Percentiles rank a stretch among this genome's conserved stretches.
Evolutionary conservation across 2,888 invertebrate genomes (phyloP).

Genomic region (Portevinia maculata): DNA sequence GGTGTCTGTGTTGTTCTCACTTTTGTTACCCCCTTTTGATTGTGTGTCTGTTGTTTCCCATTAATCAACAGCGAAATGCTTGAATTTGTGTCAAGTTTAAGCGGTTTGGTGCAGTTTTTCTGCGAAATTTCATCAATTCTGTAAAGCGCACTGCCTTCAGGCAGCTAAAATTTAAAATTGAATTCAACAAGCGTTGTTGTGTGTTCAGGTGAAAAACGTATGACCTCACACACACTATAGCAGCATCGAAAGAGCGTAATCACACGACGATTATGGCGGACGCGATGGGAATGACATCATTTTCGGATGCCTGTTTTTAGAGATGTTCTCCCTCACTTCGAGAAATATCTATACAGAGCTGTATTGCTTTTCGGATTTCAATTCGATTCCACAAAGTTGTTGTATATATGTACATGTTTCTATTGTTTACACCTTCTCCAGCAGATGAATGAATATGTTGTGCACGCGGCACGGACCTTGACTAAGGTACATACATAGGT

Average conservation of each 20-base stretch:
- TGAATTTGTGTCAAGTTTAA: conserved; percentile 72
- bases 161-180: conserved; percentile 18
- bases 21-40: conserved; percentile 42
- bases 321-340: conserved; percentile 40
- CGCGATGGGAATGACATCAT: conserved; percentile 60
- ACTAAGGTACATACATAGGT: not conserved
- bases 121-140: conserved; percentile 22
- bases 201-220: conserved; percentile 50
- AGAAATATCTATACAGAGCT: conserved; percentile 23
- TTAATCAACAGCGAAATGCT: conserved; percentile 54
- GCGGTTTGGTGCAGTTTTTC: conserved; percentile 42
- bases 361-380: conserved; percentile 3
- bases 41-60: conserved; percentile 49
- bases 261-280: too few species aligned
- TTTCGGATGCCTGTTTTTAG: conserved; percentile 27
- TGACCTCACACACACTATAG: conserved; percentile 31
- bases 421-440: conserved; percentile 19
- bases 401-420: not conserved
- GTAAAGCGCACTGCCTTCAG: conserved; percentile 1
- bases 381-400: conserved; percentile 1
- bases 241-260: conserved; percentile 1
- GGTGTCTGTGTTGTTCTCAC: conserved; percentile 51
- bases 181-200: conserved; percentile 17
- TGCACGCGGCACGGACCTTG: conserved; percentile 36
- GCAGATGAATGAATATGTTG: not conserved